Base-by-base conservation (phyloP, 2,797 vertebrate genomes). In the Benthosema pterotum region DNA sequence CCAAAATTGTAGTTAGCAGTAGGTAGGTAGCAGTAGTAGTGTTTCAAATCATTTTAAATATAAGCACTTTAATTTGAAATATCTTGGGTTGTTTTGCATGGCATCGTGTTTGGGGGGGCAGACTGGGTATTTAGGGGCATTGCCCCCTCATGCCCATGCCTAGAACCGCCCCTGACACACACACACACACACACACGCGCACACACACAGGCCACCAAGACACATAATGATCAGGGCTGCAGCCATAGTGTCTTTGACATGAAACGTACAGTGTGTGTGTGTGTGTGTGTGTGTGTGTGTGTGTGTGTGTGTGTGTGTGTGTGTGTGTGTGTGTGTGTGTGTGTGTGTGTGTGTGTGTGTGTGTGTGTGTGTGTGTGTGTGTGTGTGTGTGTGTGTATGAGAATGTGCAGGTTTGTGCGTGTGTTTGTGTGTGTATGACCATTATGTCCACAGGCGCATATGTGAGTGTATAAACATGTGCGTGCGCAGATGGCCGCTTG, bases 401-500 rank as follows among this genome's bases (percentile, higher is more conserved):
- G n/a, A n/a, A n/a, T n/a, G n/a, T n/a, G n/a, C n/a, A n/a, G n/a
- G n/a, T n/a, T n/a, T 25, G 22, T 48, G 22, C 17, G 8, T 32
- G 17, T 28, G 18, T 2, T 19, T 45, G 19, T 14, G 55, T 14
- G 46, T 32, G 48, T 54, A 43, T 50, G 43, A n/a, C n/a, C n/a
- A n/a, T n/a, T n/a, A n/a, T 54, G 25, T 12, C 5, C 15, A 9
- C 28, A 5, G 3, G 22, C 14, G 11, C 22, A n/a, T 15, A 11
- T 65, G 54, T 56, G 19, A 25, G 42, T 60, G 42, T 58, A 18
- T 46, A 17, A 25, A 12, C 8, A 12, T 58, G 43, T 25, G 43
- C 48, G 18, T 12, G 13, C 32, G n/a, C 14, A 14, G 13, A 46
- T 6, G 43, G 43, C 32, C 43, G 51, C 56, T 75, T 76, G 47